Evolutionary conservation across 2,888 invertebrate species (phyloP).

Genomic region (Epicampocera succincta): DNA sequence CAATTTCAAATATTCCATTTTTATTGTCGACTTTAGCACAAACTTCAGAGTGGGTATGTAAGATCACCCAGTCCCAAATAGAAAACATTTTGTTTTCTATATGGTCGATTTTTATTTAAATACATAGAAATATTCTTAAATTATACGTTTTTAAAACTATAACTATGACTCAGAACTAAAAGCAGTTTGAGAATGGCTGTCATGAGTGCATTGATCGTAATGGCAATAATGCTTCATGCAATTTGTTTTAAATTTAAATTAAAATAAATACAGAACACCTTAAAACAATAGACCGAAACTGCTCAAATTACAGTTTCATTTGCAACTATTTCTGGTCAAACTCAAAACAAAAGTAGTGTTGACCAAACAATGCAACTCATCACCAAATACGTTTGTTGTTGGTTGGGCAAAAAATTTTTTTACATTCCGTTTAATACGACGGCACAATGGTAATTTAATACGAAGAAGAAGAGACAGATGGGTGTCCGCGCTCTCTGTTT

Average conservation of each 20-base stretch:
- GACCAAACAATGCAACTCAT: constrained; percentile 31
- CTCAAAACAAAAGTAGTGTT: constrained; percentile 36
- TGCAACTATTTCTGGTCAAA: constrained; percentile 34
- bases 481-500: not conserved
- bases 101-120: too few relatives aligned
- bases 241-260: not conserved
- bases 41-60: too few relatives aligned
- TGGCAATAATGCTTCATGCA: too few relatives aligned
- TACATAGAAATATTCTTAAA: too few relatives aligned
- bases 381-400: constrained; percentile 32
- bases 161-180: too few relatives aligned
- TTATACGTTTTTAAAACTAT: too few relatives aligned
- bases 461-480: constrained; percentile 23
- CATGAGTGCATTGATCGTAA: not conserved
- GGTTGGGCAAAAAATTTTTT: constrained; percentile 5
- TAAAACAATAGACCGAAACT: constrained; percentile 44
- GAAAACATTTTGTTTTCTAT: too few relatives aligned
- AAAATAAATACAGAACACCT: constrained; percentile 1
- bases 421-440: constrained; percentile 23
- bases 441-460: constrained; percentile 50
- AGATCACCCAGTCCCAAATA: too few relatives aligned
- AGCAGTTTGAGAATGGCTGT: constrained; percentile 7
- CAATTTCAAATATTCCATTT: too few relatives aligned
- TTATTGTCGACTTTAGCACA: too few relatives aligned
- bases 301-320: constrained; percentile 57